Base-by-base conservation (phyloP, 2,888 invertebrate species). In the Lasioglossum marginatum region DNA sequence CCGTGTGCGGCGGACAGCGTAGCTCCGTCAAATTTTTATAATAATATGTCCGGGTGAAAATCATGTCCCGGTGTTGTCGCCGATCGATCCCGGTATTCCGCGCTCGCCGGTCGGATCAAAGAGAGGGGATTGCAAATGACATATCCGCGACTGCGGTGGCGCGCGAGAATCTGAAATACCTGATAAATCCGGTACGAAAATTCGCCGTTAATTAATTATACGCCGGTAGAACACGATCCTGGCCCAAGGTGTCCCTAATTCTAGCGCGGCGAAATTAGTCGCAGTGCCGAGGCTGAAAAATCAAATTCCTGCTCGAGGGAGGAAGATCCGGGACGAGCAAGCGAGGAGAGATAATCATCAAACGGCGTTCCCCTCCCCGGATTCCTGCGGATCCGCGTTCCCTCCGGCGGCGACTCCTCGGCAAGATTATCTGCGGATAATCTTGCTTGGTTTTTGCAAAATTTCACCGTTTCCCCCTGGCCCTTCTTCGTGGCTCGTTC, bases 201-300 rank as follows among this genome's bases (percentile, higher is more conserved):
- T 78, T 78, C 71, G 14, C 27, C n/a, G 77, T 75, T 63, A 79
- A 83, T 83, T 84, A 83, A 83, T 84, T 75, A 83, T 83, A 34
- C 71, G 37, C 52, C 23, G 40, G 40, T 31, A 23, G 66, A 78
- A 48, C 77, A 37, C 77, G 45, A 75, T 45, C 43, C 16, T 0
- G 8, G 0, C 23, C 27, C 43, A 1, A n/a, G 16, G 70, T 12
- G 27, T 27, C n/a, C 23, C 66, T 23, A 66, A 66, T 66, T 66
- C 66, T 37, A 1, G 8, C 23, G 40, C n/a, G 70, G 6, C 10
- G 19, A 23, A 2, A 19, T 34, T 19, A n/a, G 27, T 43, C 74
- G 43, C 19, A 60, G 31, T 40, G 57, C 73, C 77, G 16, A 14
- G 19, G 63, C 4, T 40, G 77, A 84, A 77, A 82, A 82, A 84